Percentiles rank a stretch among this genome's conserved stretches.
Conservation (phyloP, 1,140 invertebrate species). For the Bombus terrestris region DNA sequence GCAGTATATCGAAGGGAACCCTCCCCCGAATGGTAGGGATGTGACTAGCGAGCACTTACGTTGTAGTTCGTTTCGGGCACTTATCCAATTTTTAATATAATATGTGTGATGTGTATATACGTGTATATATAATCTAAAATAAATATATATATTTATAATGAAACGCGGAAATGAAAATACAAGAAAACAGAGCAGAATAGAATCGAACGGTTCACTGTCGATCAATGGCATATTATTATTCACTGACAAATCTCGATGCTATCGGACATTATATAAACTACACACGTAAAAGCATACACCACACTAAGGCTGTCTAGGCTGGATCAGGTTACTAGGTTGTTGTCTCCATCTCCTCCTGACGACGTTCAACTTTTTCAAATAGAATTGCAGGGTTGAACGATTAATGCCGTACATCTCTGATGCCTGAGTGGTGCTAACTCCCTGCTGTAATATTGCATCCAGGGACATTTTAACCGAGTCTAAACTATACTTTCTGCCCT, state of each 20-base stretch:
- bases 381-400: conserved; percentile 84
- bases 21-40: too few species aligned
- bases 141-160: neutral
- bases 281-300: conserved; percentile 21
- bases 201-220: neutral
- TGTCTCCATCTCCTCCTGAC: conserved; percentile 78
- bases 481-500: conserved; percentile 83
- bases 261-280: conserved; percentile 21
- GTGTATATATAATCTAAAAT: neutral
- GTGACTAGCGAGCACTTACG: too few species aligned
- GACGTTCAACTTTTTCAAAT: conserved; percentile 84
- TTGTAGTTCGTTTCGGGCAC: too few species aligned
- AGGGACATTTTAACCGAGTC: conserved; percentile 82
- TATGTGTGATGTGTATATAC: too few species aligned
- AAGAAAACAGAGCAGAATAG: conserved; percentile 27
- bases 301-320: conserved; percentile 64
- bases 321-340: conserved; percentile 60
- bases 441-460: conserved; percentile 83
- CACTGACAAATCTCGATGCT: conserved; percentile 1
- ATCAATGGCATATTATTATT: neutral
- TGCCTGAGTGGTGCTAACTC: conserved; percentile 83
- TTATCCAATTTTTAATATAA: too few species aligned
- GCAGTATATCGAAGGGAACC: too few species aligned
- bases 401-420: conserved; percentile 84
- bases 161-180: neutral